Evolutionary conservation across 2,888 invertebrate genomes (phyloP), one percentile per base, ranked within the genome.

Genomic region (Dasypogon diadema): DNA sequence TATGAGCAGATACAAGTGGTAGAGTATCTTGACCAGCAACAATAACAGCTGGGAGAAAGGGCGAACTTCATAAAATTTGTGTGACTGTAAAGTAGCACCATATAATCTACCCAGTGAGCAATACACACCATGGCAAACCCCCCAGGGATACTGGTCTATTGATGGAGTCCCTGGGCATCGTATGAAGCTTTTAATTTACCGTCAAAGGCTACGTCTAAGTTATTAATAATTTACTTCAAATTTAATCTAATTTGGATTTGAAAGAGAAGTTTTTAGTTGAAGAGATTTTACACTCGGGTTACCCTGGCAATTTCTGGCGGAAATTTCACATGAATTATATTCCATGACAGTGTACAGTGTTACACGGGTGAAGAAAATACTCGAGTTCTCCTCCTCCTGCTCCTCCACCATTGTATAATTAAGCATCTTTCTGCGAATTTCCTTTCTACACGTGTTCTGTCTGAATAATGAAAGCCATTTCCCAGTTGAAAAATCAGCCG

Each of bases 201-300:
- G 42, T 22, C 24, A 18, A 18, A 16, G 63, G 21, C 46, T 18
- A 21, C 42, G 63, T 34, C 63, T n/a, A 10, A 16, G 22, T 42
- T 26, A 68, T 68, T 68, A 68, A 68, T 68, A 51, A 68, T 68
- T 68, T 68, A 68, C n/a, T n/a, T n/a, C n/a, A 68, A 68, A 48
- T 51, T 24, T 51, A 68, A 68, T 68, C 68, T 51, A 51, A 16
- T 48, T 30, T 16, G n/a, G 51, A 68, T n/a, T n/a, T n/a, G n/a
- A n/a, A n/a, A n/a, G n/a, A n/a, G n/a, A n/a, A n/a, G n/a, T n/a
- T n/a, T n/a, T n/a, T n/a, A n/a, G n/a, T n/a, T n/a, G n/a, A n/a
- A n/a, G n/a, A n/a, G n/a, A n/a, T n/a, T n/a, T n/a, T n/a, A n/a
- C n/a, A n/a, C n/a, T n/a, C n/a, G n/a, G n/a, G n/a, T n/a, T n/a